Percentiles rank a stretch among this genome's conserved stretches.
Conservation (phyloP, 2,113 vertebrate genomes). For the Cichladusa arquata region DNA sequence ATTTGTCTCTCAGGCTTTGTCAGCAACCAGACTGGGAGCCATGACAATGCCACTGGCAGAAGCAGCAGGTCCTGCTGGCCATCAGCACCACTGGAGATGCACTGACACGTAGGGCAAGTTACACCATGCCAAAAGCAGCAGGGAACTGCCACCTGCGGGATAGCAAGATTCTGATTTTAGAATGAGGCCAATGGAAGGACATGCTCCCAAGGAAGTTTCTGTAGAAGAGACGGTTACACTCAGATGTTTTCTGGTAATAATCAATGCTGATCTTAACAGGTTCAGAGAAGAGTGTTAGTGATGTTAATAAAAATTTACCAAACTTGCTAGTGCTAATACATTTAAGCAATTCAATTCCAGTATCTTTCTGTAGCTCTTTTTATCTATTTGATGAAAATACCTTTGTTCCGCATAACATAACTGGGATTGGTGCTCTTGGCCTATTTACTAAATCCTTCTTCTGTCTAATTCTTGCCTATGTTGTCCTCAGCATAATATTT, state of each 20-base stretch:
- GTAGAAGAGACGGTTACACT: neutral
- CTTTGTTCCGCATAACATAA: neutral
- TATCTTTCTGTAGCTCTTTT: neutral
- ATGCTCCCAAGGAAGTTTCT: neutral
- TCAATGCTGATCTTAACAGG: neutral
- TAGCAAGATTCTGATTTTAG: neutral
- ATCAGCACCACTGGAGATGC: neutral
- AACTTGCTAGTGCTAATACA: neutral
- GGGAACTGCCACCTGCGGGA: neutral
- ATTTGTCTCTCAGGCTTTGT: neutral
- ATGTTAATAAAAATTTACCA: neutral
- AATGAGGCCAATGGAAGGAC: rapidly evolving
- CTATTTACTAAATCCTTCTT: neutral
- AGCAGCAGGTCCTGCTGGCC: neutral
- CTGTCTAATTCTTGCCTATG: neutral
- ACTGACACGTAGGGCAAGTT: rapidly evolving
- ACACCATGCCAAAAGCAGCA: neutral
- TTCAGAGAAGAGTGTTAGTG: neutral
- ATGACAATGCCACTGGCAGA: neutral
- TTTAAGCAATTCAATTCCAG: neutral
- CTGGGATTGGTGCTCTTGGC: neutral
- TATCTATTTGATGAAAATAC: neutral
- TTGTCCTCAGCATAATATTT: neutral
- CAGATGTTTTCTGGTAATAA: neutral
- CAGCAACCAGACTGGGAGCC: neutral